Percentiles rank a stretch among this genome's conserved stretches.
Evolutionary conservation across 2,888 invertebrate genomes (phyloP).

Genomic region (Iphiclides podalirius): DNA sequence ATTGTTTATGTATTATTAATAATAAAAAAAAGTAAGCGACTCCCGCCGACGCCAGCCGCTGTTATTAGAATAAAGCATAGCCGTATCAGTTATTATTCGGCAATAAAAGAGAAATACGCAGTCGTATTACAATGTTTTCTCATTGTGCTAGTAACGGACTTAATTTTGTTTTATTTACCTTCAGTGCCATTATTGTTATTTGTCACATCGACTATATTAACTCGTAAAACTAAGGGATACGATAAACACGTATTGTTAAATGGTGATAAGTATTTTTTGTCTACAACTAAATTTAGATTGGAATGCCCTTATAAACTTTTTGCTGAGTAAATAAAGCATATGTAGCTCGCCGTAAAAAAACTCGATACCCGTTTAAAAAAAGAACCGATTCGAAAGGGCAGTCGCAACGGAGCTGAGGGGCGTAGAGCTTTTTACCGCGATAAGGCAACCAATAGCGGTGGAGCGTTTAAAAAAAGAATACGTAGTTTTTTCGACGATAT

Average conservation of each 20-base stretch:
- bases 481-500: constrained; percentile 22
- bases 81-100: constrained; percentile 53
- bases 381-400: constrained; percentile 42
- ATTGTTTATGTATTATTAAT: constrained; percentile 77
- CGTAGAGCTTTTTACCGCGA: constrained; percentile 61
- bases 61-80: constrained; percentile 58
- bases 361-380: constrained; percentile 33
- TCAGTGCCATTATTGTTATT: constrained; percentile 26
- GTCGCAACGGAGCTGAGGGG: constrained; percentile 53
- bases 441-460: constrained; percentile 53
- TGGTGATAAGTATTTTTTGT: not conserved
- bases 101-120: constrained; percentile 54
- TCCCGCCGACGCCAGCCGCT: constrained; percentile 40
- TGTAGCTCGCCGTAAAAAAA: constrained; percentile 36
- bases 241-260: no score
- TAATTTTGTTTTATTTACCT: constrained; percentile 62
- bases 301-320: constrained; percentile 3
- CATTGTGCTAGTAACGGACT: constrained; percentile 44
- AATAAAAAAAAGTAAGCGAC: constrained; percentile 67
- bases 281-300: not conserved
- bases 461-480: constrained; percentile 57
- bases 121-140: constrained; percentile 65
- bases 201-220: constrained; percentile 7
- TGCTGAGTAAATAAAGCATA: constrained; percentile 9
- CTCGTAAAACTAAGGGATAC: constrained; percentile 16